Evolutionary conservation across 2,797 vertebrate species (phyloP).

Genomic region (Bradypodion ventrale): DNA sequence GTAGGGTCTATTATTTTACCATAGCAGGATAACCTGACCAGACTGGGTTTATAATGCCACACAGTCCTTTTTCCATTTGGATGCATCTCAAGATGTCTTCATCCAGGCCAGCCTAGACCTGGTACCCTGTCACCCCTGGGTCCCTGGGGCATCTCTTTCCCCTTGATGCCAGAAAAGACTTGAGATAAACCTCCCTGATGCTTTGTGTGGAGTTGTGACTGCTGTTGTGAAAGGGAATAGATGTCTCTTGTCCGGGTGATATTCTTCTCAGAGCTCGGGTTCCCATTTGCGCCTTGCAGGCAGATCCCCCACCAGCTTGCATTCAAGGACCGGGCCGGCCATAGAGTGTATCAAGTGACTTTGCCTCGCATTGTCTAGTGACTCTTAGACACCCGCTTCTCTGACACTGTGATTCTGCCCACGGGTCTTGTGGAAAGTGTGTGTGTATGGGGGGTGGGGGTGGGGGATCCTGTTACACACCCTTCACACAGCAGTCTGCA

Average conservation of each 20-base stretch:
- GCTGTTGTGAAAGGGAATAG: neutral
- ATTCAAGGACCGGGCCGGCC: constrained; percentile 56
- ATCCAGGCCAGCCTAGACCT: neutral
- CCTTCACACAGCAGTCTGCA: constrained; percentile 64
- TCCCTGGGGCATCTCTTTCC: no score
- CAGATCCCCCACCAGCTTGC: constrained; percentile 65
- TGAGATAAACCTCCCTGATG: no score
- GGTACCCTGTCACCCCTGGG: neutral
- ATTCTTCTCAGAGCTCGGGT: constrained; percentile 20
- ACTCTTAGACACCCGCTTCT: constrained; percentile 44
- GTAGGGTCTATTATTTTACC: no score
- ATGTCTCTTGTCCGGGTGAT: neutral
- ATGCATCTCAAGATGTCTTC: no score
- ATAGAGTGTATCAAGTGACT: constrained; percentile 64
- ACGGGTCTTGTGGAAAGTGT: no score
- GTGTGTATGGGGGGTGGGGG: neutral
- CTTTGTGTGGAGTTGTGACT: neutral
- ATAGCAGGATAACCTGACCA: no score
- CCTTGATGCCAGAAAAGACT: neutral
- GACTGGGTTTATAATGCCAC: no score
- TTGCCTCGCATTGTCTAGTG: constrained; percentile 56
- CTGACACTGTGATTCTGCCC: constrained; percentile 42
- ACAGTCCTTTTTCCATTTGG: no score
- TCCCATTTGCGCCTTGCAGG: constrained; percentile 49
- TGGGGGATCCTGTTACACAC: constrained; percentile 64